These are phyloP conservation scores for Manacus vitellinus DNA, from an alignment of 2,113 vertebrate species.

Conservation along the genomic window DNA sequence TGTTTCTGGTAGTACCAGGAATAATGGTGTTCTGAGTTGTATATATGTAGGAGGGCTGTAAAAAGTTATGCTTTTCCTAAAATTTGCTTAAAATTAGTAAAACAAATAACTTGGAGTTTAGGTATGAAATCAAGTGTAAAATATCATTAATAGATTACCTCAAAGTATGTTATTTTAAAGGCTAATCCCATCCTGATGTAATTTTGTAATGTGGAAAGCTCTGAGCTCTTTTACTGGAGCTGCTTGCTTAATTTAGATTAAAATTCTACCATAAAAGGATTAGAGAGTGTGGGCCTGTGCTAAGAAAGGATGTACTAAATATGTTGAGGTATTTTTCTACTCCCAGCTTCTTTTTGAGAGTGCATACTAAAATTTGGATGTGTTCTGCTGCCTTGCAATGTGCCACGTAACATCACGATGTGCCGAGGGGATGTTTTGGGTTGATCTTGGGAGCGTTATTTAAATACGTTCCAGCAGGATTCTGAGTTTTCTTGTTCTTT, in stretches of 20 bases:
- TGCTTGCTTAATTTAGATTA: constrained; percentile 34
- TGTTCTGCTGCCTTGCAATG: background rate
- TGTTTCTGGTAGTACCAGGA: background rate
- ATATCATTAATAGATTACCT: background rate
- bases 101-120: background rate
- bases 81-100: background rate
- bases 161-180: background rate
- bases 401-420: background rate
- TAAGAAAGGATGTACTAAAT: constrained; percentile 5
- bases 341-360: background rate
- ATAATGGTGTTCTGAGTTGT: background rate
- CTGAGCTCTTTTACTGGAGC: background rate
- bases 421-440: background rate
- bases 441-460: background rate
- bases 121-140: background rate
- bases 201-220: background rate
- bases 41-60: background rate
- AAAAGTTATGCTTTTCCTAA: background rate
- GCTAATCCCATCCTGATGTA: background rate
- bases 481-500: background rate
- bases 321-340: background rate
- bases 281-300: background rate
- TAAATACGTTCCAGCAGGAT: background rate
- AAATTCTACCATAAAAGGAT: constrained; percentile 25
- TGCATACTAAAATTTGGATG: background rate